Base-by-base conservation (phyloP, 2,888 invertebrate species). In the Euplexia lucipara region DNA sequence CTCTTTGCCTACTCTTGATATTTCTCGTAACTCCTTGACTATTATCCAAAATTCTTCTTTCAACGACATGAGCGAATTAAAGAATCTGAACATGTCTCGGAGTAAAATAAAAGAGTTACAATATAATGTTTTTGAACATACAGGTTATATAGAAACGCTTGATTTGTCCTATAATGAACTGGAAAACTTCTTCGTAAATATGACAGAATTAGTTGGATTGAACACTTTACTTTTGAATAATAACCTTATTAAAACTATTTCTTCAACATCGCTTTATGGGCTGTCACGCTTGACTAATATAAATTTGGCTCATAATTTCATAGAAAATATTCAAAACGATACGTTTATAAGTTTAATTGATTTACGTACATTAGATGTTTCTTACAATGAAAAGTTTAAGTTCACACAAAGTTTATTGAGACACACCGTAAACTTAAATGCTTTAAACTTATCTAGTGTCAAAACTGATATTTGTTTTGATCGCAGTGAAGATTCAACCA, bases 101-200 rank as follows among this genome's bases (percentile, higher is more conserved):
- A 85, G 90, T 69, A 83, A 83, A 61, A 79, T 94, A 52, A 78
- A 63, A 30, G 81, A 81, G 26, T 35, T 94, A 18, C 82, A 91
- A 62, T 92, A 82, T 64, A 90, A 93, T 74, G 71, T 85, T 3
- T 91, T 93, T 66, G 62, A 64, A 1, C 70, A 86, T 52, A 90
- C 90, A 2, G 87, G 85, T 1, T 79, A 81, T 16, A 78, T 93
- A 41, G 83, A 85, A 77, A 81, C 69, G 3, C 72, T 94, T 8
- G 93, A 94, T 70, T 75, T 93, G n/a, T 93, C 93, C 0, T 82
- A 77, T 62, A 93, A 93, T 45, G 69, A 81, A 70, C 63, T 93
- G 0, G 81, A 65, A 53, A 54, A 64, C 7, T 92, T 94, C 58
- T 41, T 69, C 2, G 56, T 93, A 1, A 93, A 93, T 61, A 79